Conservation (phyloP, 2,797 vertebrate genomes). For the Lithobates pipiens region DNA sequence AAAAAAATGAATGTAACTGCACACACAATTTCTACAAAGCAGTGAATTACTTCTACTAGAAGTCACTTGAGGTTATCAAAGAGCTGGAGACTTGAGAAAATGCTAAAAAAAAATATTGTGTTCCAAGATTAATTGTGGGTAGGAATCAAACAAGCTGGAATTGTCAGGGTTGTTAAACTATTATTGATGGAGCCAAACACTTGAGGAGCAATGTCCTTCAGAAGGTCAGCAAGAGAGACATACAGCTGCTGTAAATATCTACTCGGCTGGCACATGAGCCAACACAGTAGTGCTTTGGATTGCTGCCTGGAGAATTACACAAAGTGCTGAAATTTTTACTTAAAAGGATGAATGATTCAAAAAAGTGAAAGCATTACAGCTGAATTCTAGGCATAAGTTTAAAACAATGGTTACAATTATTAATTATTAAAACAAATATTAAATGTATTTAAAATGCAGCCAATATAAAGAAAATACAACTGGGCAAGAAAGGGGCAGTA, state of each 20-base stretch:
- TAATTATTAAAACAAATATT: no score
- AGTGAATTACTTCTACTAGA: background rate
- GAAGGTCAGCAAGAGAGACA: slow-evolving; percentile 11
- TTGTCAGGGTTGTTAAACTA: slow-evolving; percentile 3
- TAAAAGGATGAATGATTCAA: background rate
- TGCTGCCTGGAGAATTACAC: slow-evolving; percentile 9
- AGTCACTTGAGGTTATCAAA: background rate
- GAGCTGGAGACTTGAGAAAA: background rate
- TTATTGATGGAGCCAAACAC: slow-evolving; percentile 24
- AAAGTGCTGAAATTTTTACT: background rate
- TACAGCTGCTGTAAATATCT: slow-evolving; percentile 33
- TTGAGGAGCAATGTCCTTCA: slow-evolving; percentile 33
- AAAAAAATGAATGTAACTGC: background rate
- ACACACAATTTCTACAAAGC: background rate
- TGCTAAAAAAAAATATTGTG: background rate
- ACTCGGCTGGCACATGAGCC: slow-evolving; percentile 15
- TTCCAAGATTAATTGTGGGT: background rate
- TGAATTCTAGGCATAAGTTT: background rate
- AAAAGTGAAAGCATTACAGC: background rate
- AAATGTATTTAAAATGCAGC: no score
- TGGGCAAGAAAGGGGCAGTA: no score
- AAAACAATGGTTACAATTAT: no score
- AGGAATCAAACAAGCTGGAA: background rate
- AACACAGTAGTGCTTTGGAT: slow-evolving; percentile 14
- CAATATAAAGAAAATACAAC: no score